Evolutionary conservation across 2,113 vertebrate species (phyloP).

Genomic region (Hystrix brachyura): DNA sequence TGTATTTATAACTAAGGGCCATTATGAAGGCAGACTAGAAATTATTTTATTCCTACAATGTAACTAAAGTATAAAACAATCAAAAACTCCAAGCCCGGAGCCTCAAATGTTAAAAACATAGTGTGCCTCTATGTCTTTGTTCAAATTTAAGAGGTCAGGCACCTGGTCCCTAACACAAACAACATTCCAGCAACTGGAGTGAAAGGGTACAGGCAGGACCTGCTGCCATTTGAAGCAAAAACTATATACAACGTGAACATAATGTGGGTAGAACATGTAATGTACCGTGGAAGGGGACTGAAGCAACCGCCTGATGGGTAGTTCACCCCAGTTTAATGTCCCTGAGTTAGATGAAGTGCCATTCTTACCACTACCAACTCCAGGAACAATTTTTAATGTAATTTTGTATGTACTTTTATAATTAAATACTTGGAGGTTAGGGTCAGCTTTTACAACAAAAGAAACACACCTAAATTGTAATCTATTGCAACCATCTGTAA

Average conservation of each 20-base stretch:
- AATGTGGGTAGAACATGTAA: not conserved
- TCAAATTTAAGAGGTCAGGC: not conserved
- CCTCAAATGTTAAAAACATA: not conserved
- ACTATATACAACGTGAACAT: not conserved
- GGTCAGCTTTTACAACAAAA: not conserved
- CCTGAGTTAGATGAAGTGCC: not conserved
- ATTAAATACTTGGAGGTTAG: slow-evolving; percentile 13
- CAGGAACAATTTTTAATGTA: not conserved
- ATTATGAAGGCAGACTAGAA: not conserved
- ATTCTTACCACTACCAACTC: not conserved
- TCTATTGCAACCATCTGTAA: not conserved
- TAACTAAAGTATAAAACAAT: slow-evolving; percentile 7
- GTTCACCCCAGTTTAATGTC: not conserved
- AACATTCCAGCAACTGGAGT: not conserved
- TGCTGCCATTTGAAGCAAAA: not conserved
- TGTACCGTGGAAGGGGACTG: not conserved
- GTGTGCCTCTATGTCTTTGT: not conserved
- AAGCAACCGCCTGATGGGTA: not conserved
- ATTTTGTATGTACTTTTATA: not conserved
- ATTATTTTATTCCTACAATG: not conserved
- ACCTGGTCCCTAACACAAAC: not conserved
- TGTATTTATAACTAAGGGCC: not conserved
- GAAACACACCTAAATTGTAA: not conserved
- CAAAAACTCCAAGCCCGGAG: not conserved
- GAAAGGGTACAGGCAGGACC: not conserved